A percentile compares a stretch with the other conserved stretches of the same genome.
These are phyloP conservation scores for Chlamydotis undulata DNA, from an alignment of 2,113 vertebrate genomes.

Conservation along the genomic window DNA sequence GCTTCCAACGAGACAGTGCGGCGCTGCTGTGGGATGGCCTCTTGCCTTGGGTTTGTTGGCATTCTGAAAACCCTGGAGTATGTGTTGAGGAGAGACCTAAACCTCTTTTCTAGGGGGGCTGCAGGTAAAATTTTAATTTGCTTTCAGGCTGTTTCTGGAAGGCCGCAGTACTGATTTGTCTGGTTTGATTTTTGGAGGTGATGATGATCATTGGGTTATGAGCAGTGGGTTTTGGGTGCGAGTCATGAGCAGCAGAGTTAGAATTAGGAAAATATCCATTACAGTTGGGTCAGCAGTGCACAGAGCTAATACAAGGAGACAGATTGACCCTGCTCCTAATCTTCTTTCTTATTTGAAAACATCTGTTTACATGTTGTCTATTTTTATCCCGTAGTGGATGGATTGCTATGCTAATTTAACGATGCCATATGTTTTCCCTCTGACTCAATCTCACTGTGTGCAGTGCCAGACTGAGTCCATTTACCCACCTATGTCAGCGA, in stretches of 20 bases:
- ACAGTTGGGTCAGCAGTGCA: background rate
- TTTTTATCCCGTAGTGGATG: background rate
- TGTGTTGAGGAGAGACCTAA: background rate
- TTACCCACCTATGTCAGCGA: background rate
- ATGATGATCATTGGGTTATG: rapidly evolving
- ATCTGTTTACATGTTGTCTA: background rate
- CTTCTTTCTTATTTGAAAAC: background rate
- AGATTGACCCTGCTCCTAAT: background rate
- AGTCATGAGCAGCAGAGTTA: background rate
- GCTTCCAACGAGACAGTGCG: rapidly evolving
- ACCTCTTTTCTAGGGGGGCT: background rate
- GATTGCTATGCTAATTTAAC: background rate
- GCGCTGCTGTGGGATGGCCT: rapidly evolving
- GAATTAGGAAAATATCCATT: background rate
- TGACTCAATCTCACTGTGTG: background rate
- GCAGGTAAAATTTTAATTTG: background rate
- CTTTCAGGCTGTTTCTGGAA: background rate
- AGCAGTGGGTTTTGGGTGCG: background rate
- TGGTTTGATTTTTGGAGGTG: background rate
- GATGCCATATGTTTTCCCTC: background rate
- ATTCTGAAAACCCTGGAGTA: background rate
- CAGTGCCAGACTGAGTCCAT: background rate
- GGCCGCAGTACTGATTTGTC: background rate
- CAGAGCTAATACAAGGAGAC: background rate
- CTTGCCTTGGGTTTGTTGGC: background rate